These are phyloP conservation scores for Cheilosia pagana DNA, from an alignment of 2,888 invertebrate species.

Conservation along the genomic window DNA sequence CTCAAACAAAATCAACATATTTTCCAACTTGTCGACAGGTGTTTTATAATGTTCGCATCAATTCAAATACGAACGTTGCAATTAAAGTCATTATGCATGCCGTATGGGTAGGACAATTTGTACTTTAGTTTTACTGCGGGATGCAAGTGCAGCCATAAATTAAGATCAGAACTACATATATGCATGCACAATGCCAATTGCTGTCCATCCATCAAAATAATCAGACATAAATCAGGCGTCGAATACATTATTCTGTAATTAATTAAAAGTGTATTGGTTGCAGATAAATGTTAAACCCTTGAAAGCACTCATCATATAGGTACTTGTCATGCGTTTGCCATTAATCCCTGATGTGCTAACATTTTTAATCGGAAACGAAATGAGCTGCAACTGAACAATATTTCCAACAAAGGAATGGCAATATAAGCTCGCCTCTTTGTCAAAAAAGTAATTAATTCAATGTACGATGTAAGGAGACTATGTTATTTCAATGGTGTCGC, in stretches of 20 bases:
- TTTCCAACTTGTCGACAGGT: no score
- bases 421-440: conserved; percentile 3
- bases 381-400: conserved; percentile 21
- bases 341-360: conserved; percentile 19
- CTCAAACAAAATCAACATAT: no score
- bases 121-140: neutral
- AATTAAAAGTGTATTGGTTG: conserved; percentile 28
- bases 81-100: no score
- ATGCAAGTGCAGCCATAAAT: neutral
- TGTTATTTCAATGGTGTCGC: neutral
- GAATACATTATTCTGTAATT: conserved; percentile 31
- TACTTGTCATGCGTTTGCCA: conserved; percentile 24
- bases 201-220: conserved; percentile 12
- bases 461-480: conserved; percentile 7
- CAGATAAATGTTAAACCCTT: conserved; percentile 3
- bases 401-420: conserved; percentile 23
- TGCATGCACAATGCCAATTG: neutral
- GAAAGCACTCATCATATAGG: conserved; percentile 15
- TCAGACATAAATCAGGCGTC: conserved; percentile 40
- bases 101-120: no score
- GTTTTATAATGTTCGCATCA: no score
- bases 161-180: conserved; percentile 2
- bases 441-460: conserved; percentile 8
- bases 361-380: conserved; percentile 22
- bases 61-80: no score